These are phyloP conservation scores for Genyomyrus donnyi DNA, from an alignment of 2,113 vertebrate species.

Conservation along the genomic window DNA sequence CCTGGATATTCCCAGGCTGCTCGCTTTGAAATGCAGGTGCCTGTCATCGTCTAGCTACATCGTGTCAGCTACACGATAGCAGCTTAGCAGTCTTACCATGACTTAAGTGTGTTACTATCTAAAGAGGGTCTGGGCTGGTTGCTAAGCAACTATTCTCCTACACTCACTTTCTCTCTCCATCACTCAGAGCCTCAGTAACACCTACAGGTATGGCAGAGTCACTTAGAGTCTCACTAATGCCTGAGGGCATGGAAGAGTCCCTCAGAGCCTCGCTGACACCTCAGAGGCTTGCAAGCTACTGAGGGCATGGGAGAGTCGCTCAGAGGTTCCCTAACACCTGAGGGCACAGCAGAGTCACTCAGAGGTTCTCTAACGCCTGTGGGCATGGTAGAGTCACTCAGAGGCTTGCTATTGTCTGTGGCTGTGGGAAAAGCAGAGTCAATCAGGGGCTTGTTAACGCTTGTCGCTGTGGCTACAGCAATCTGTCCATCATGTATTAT, in stretches of 20 bases:
- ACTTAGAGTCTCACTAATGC: background rate
- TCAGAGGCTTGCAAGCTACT: background rate
- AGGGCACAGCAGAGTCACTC: background rate
- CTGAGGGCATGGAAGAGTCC: background rate
- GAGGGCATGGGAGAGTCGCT: background rate
- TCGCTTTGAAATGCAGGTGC: background rate
- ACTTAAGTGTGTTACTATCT: conserved; percentile 33
- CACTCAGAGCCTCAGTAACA: background rate
- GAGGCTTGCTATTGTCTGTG: background rate
- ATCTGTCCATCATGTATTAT: background rate
- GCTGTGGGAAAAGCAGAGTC: background rate
- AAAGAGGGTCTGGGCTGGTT: conserved; percentile 49
- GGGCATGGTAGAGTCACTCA: background rate
- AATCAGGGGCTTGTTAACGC: background rate
- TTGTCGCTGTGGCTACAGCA: background rate
- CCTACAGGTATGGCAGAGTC: background rate
- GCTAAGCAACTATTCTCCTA: conserved; percentile 55
- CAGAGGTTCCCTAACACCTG: background rate
- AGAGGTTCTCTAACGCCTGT: background rate
- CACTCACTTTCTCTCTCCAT: conserved; percentile 32
- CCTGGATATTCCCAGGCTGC: background rate
- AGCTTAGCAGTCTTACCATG: background rate
- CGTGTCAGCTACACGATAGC: background rate
- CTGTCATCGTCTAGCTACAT: background rate
- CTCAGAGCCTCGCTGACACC: background rate